Percentiles rank a stretch among this genome's conserved stretches.
Evolutionary conservation across 2,888 invertebrate genomes (phyloP).

Genomic region (Loripinus fragilis): DNA sequence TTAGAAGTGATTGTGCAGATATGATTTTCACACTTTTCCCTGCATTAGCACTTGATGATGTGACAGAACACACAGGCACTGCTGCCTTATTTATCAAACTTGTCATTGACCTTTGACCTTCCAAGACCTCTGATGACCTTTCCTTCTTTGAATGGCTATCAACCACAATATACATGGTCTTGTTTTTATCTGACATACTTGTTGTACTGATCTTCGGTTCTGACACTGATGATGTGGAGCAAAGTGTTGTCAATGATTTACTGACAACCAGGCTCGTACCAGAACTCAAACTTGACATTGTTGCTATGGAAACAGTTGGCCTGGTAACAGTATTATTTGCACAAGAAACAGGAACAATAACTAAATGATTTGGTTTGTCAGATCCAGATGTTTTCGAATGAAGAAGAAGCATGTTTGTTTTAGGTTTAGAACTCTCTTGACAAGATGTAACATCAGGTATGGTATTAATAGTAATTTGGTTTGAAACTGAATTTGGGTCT

Average conservation of each 20-base stretch:
- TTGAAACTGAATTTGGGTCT: background rate
- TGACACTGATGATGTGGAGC: background rate
- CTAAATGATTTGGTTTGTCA: constrained; percentile 49
- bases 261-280: background rate
- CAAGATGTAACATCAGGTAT: background rate
- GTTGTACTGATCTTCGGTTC: background rate
- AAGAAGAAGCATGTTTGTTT: constrained; percentile 22
- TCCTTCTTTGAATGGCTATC: background rate
- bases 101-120: constrained; percentile 34
- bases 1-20: background rate
- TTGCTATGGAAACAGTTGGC: constrained; percentile 4
- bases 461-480: background rate
- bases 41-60: background rate
- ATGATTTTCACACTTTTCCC: background rate
- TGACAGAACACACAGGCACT: background rate
- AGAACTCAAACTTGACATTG: background rate
- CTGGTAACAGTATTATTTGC: background rate
- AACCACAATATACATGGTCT: constrained; percentile 22
- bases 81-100: constrained; percentile 33
- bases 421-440: background rate
- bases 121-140: background rate
- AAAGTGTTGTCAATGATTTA: background rate
- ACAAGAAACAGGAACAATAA: constrained; percentile 49
- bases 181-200: background rate
- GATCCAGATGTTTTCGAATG: constrained; percentile 24